Evolutionary conservation across 2,113 vertebrate species (phyloP).

Genomic region (Pteropus alecto): DNA sequence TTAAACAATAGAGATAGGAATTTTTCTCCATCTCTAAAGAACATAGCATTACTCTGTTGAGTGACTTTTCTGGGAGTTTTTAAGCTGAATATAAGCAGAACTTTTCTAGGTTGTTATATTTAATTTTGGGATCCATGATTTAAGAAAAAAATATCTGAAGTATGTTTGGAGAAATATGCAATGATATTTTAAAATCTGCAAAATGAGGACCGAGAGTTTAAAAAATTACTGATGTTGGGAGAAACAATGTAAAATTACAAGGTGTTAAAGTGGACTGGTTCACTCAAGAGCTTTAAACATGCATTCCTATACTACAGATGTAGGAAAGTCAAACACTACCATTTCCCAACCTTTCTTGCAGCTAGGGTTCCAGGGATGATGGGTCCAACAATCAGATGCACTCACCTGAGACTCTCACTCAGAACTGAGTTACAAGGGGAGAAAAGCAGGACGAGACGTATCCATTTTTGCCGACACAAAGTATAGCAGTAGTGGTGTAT

Average conservation of each 20-base stretch:
- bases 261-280: neutral
- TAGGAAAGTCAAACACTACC: neutral
- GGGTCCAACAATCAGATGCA: neutral
- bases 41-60: neutral
- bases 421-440: neutral
- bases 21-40: neutral
- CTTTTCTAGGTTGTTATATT: neutral
- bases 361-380: neutral
- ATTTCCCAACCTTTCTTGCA: neutral
- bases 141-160: neutral
- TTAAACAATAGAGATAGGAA: neutral
- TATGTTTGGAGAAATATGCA: neutral
- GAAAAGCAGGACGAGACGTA: neutral
- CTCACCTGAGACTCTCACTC: constrained; percentile 46
- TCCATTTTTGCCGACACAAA: neutral
- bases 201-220: neutral
- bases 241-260: neutral
- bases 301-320: neutral
- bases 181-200: neutral
- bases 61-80: neutral
- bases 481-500: neutral
- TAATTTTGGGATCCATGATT: neutral
- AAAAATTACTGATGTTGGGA: neutral
- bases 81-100: neutral
- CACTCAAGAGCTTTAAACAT: neutral